Conservation (phyloP, 2,113 vertebrate species). For the Pungitius pungitius region DNA sequence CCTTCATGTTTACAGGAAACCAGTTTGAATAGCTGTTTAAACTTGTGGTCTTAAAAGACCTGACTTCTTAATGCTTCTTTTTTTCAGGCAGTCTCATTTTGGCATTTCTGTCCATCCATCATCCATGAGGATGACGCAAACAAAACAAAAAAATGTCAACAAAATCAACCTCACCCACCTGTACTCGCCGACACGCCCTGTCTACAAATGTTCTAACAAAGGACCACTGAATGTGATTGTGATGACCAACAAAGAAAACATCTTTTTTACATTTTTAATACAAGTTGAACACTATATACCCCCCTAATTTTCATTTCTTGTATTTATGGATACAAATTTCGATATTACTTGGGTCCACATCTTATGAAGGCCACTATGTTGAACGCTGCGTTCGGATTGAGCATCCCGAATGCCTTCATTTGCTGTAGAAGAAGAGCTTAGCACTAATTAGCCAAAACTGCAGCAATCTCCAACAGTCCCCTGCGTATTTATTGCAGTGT, state of each 20-base stretch:
- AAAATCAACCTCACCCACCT: background rate
- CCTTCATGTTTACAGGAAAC: slow-evolving; percentile 57
- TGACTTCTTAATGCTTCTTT: slow-evolving; percentile 7
- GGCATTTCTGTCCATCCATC: slow-evolving; percentile 26
- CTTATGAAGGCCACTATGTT: background rate
- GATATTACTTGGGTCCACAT: background rate
- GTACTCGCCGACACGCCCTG: background rate
- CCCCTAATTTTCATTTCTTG: background rate
- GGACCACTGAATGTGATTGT: background rate
- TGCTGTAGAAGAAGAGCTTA: background rate
- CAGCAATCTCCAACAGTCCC: background rate
- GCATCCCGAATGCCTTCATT: background rate
- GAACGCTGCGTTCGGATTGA: background rate
- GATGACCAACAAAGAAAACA: background rate
- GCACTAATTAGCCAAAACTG: slow-evolving; percentile 10
- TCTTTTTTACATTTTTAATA: background rate
- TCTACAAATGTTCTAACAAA: background rate
- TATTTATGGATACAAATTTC: background rate
- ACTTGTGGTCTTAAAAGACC: slow-evolving; percentile 22
- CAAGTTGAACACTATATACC: background rate
- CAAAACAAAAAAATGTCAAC: slow-evolving; percentile 26
- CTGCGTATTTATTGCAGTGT: background rate
- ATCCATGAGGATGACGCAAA: slow-evolving; percentile 5
- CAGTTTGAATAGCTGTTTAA: slow-evolving; percentile 54
- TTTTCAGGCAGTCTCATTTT: slow-evolving; percentile 20